Percentiles rank a stretch among this genome's conserved stretches.
Evolutionary conservation across 2,797 vertebrate species (phyloP).

Genomic region (Enteromius argenteus): DNA sequence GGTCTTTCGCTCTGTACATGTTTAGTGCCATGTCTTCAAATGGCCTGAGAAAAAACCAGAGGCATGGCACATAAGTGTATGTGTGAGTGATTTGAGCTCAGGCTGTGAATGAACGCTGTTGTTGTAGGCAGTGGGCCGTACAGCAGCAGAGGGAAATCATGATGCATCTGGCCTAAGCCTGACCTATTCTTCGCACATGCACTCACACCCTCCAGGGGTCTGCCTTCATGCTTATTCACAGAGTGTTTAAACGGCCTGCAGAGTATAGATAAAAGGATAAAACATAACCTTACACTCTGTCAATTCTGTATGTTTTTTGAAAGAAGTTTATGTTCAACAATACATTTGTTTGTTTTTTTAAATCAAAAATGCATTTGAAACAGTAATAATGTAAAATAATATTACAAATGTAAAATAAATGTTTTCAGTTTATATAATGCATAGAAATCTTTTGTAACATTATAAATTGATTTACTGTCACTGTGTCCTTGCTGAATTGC

Average conservation of each 20-base stretch:
- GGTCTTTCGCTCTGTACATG: constrained; percentile 13
- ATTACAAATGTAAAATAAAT: neutral
- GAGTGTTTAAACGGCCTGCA: neutral
- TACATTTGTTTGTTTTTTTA: neutral
- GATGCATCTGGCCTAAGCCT: constrained; percentile 50
- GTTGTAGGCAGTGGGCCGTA: constrained; percentile 54
- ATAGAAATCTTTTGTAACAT: neutral
- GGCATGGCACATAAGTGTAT: constrained; percentile 32
- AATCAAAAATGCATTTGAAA: neutral
- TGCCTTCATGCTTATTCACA: neutral
- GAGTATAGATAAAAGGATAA: neutral
- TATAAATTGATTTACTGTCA: neutral
- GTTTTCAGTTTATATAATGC: too few species aligned
- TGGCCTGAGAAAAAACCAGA: constrained; percentile 2
- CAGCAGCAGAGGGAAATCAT: constrained; percentile 49
- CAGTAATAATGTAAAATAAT: neutral
- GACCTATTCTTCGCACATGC: constrained; percentile 24
- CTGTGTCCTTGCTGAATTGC: neutral
- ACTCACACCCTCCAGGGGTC: neutral
- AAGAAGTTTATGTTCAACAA: neutral
- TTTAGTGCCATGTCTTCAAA: constrained; percentile 26
- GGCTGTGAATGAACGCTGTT: constrained; percentile 52
- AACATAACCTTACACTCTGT: neutral
- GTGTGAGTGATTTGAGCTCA: constrained; percentile 48
- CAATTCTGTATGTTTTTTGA: neutral